Evolutionary conservation across 2,113 vertebrate species (phyloP).

Genomic region (Hiodon alosoides): DNA sequence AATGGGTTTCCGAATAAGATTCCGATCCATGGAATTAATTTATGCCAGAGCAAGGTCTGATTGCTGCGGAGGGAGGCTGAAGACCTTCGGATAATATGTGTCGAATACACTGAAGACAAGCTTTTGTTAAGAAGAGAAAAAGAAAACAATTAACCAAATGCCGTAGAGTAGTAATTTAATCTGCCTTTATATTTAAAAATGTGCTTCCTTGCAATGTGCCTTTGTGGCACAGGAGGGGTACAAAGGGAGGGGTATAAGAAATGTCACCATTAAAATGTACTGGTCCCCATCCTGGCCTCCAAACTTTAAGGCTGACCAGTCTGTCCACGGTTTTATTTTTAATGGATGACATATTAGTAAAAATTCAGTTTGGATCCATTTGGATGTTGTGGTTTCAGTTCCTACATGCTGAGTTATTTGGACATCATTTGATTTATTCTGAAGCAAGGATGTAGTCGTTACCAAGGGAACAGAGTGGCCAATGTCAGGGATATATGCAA

Average conservation of each 20-base stretch:
- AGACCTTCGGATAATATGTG: slow-evolving; percentile 33
- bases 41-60: slow-evolving; percentile 41
- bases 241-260: too few species aligned
- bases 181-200: too few species aligned
- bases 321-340: too few species aligned
- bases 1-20: slow-evolving; percentile 48
- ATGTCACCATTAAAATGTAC: too few species aligned
- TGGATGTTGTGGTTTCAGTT: background rate
- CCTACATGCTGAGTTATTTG: background rate
- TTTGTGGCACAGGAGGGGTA: too few species aligned
- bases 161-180: background rate
- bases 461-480: slow-evolving; percentile 10
- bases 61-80: slow-evolving; percentile 18
- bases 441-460: background rate
- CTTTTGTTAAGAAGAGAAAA: slow-evolving; percentile 16
- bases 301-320: too few species aligned
- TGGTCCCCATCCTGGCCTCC: too few species aligned
- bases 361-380: too few species aligned
- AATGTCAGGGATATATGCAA: slow-evolving; percentile 13
- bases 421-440: slow-evolving; percentile 8
- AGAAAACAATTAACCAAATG: background rate
- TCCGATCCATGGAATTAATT: slow-evolving; percentile 53
- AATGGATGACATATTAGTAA: too few species aligned
- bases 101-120: slow-evolving; percentile 25
- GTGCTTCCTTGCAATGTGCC: too few species aligned